Evolutionary conservation across 1,140 invertebrate genomes (phyloP), one percentile per base, ranked within the genome.

Genomic region (Rhopalosiphum maidis): DNA sequence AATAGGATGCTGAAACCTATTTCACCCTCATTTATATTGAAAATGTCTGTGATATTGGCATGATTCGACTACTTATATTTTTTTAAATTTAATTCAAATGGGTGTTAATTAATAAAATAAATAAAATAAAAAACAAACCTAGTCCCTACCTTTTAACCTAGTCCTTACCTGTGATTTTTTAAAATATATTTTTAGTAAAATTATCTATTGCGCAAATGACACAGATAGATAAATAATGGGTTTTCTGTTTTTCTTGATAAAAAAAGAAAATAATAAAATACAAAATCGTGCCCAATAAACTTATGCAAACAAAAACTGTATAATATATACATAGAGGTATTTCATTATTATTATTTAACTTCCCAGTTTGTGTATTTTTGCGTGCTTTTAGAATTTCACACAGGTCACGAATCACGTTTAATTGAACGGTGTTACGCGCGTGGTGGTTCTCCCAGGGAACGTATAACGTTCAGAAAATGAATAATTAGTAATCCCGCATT

Each of bases 351-450:
- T 85, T 85, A 85, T 85, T 85, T 85, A 85, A 85, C 37, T 85
- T 85, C 37, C 83, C 83, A 41, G 83, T 85, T 85, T 86, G 41
- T n/a, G 85, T 86, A n/a, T 86, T 86, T 86, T 86, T 86, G 25
- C 30, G 43, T 21, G 25, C 2, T 41, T 46, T 46, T 43, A 46
- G 25, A 46, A 86, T 86, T 86, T 86, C 85, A 86, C 85, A 46
- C 43, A 18, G 85, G 30, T 86, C 85, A 46, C 85, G 85, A 86
- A 25, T 86, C 23, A 43, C 85, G 85, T 46, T 86, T 86, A 43
- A 86, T 86, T 86, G 41, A 86, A 46, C 23, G 25, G n/a, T 37
- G 43, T 88, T 88, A 88, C n/a, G 87, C 51, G n/a, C 23, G 48
- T 51, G 46, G 46, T 46, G 48, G 46, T 54, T 88, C 46, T 35